Base-by-base conservation (phyloP, 2,113 vertebrate species). In the Dryoscopus gambensis region DNA sequence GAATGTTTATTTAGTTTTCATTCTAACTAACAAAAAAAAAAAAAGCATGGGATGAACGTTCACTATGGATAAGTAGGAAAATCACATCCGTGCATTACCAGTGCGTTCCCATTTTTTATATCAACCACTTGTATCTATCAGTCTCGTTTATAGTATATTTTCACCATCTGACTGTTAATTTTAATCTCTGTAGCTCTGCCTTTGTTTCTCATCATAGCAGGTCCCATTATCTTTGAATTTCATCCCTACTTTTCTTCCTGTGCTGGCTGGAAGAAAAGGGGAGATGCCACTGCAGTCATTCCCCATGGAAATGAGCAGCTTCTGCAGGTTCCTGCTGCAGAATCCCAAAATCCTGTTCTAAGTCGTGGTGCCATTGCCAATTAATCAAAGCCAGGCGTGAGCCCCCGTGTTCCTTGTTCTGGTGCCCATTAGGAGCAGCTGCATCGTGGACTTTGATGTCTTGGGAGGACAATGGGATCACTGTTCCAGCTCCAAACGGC, bases 311-410 rank as follows among this genome's bases (percentile, higher is more conserved):
- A 84, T 13, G 69, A 93, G 65, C 68, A 71, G 80, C 78, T 96
- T 93, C 89, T 93, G 12, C 92, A 92, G 94, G 78, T 90, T 89
- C 49, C 91, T 94, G 92, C 95, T 95, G 96, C 89, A 97, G 97
- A 85, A 93, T 84, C 87, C 85, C 95, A 92, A 97, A 97, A 97
- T 85, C 84, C 92, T 88, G 10, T 56, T 81, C 70, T 90, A 92
- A 97, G 97, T 96, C 33, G 65, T 73, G 91, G 95, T 97, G 97
- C 97, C 98, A 95, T 44, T 94, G 96, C 63, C 79, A 95, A n/a
- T 96, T 65, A 97, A 96, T 96, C 96, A 53, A 64, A 67, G 33
- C 83, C 30, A n/a, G 80, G 91, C 96, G 5, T 6, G 60, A 76
- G 83, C 87, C 93, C 47, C 35, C 18, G 11, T 14, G 53, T 21